A percentile compares a stretch with the other conserved stretches of the same genome.
Conservation (phyloP, 2,888 invertebrate genomes). For the Rhagium mordax region DNA sequence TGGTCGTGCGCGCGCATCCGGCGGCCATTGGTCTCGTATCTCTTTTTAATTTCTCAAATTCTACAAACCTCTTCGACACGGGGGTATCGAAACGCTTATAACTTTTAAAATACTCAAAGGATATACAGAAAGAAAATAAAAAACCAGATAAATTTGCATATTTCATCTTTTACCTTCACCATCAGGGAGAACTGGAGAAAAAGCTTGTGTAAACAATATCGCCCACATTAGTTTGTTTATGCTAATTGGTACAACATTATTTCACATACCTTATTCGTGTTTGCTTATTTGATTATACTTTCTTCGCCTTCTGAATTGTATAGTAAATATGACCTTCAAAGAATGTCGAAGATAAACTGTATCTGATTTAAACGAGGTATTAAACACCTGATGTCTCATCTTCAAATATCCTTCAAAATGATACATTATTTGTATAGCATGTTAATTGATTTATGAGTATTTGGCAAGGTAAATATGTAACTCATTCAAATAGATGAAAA, state of each 20-base stretch:
- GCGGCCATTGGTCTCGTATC: too few relatives aligned
- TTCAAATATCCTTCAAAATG: background rate
- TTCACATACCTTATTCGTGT: constrained; percentile 10
- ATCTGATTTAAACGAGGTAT: background rate
- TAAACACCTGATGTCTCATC: background rate
- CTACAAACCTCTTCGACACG: too few relatives aligned
- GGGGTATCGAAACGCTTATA: too few relatives aligned
- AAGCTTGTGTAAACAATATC: constrained; percentile 13
- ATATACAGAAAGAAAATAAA: background rate
- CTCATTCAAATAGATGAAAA: too few relatives aligned
- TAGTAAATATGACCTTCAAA: constrained; percentile 10
- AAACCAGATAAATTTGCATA: background rate
- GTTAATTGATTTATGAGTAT: background rate
- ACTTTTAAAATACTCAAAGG: too few relatives aligned
- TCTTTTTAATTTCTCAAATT: too few relatives aligned
- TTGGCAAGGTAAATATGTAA: background rate
- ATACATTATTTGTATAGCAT: background rate
- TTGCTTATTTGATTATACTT: constrained; percentile 4
- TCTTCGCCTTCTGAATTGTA: constrained; percentile 5
- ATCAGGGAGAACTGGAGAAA: background rate
- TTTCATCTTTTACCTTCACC: background rate
- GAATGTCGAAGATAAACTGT: background rate
- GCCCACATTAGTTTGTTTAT: constrained; percentile 25
- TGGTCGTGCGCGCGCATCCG: too few relatives aligned
- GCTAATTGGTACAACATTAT: constrained; percentile 16